Base-by-base conservation (phyloP, 2,797 vertebrate genomes). In the Morus bassanus region DNA sequence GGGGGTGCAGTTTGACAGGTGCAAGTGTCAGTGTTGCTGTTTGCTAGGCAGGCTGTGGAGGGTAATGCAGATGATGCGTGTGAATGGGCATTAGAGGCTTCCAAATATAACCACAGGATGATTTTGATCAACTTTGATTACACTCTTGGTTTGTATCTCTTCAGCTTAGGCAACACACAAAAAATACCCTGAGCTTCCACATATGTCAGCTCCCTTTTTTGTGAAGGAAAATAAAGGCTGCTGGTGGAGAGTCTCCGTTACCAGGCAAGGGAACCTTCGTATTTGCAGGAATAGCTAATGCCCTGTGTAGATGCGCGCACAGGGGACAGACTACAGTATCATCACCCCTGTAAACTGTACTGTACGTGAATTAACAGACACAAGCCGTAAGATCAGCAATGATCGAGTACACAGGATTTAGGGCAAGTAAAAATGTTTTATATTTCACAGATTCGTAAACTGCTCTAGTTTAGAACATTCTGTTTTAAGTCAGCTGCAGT, bases 401-500 rank as follows among this genome's bases (percentile, higher is more conserved):
- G 75, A 96, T 85, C 77, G 92, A 85, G 48, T 92, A 96, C 92
- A 79, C 93, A 76, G 39, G 50, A 81, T 91, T 95, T 95, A 96
- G 96, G 93, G 95, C 97, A 98, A 96, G 97, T 97, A 97, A 97
- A 98, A 98, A 97, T 43, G 76, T 93, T 95, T 98, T 98, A 98
- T 98, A 97, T 97, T 98, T 97, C 97, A 98, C 97, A 97, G 95
- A 96, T 98, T 97, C 80, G 4, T 97, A 97, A 97, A 97, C 98
- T 93, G 97, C 97, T 98, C 98, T 97, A 98, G 97, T 97, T 98
- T 98, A 98, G 97, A 98, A 98, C 97, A 98, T 97, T 97, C 97
- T 98, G 96, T 96, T 96, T 97, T 95, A 89, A 90, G 97, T 98
- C 98, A 98, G 98, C 98, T 96, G 98, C 97, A 98, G 98, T 96